Base-by-base conservation (phyloP, 1,140 invertebrate species). In the Saccostrea glomerata region DNA sequence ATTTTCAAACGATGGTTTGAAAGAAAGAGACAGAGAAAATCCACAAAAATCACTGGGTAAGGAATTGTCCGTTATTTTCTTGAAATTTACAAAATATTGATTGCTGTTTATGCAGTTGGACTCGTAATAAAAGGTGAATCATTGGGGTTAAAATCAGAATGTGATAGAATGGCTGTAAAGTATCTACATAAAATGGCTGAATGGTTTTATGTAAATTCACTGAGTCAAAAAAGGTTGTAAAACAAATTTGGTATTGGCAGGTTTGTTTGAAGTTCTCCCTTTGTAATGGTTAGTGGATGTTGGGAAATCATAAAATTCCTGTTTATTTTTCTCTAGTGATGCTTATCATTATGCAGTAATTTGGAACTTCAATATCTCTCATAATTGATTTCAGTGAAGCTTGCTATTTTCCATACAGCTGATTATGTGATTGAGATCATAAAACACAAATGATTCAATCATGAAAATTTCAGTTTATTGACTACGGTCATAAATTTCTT, bases 1-100 rank as follows among this genome's bases (percentile, higher is more conserved):
- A 77, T 91, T 66, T 91, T 91, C 66, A 89, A 90, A 85, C 87
- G 90, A 63, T 91, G 91, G 91, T 87, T 90, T 86, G 91, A 91
- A 87, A 85, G 90, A 63, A 89, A 89, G 87, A 87, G 77, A 73
- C 77, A 89, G 47, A 30, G 82, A 36, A 91, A 90, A 87, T 77
- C 70, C 23, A 36, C 70, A 2, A 77, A 77, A 25, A 77, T 77
- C 23, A 87, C 84, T 84, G 86, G 88, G 88, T 86, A 83, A 40
- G 85, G 82, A 83, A 58, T 82, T 47, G 70, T 86, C 15, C 56
- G 84, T 85, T 89, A 36, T 36, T 36, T 63, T 63, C n/a, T 47
- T 47, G 5, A 47, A 47, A 47, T 47, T 47, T 47, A 47, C 47
- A 47, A 7, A 36, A 63, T 6, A 20, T 36, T 12, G 70, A 77